Evolutionary conservation across 2,888 invertebrate species (phyloP).

Genomic region (Drosophila helvetica): DNA sequence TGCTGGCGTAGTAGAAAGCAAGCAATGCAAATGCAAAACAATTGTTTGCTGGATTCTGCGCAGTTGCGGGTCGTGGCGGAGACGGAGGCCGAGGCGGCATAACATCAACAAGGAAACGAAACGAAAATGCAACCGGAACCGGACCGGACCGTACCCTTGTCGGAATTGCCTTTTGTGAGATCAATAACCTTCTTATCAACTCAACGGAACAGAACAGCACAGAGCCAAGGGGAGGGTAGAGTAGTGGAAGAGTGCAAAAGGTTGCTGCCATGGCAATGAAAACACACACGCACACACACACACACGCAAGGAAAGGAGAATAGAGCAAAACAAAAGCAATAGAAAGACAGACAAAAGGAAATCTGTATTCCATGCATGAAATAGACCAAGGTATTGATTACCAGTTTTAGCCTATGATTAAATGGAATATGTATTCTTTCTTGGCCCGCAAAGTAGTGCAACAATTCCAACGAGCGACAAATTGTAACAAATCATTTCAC

Average conservation of each 20-base stretch:
- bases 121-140: slow-evolving; percentile 38
- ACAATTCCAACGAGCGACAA: slow-evolving; percentile 63
- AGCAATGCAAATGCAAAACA: slow-evolving; percentile 48
- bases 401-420: slow-evolving; percentile 81
- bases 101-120: slow-evolving; percentile 62
- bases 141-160: slow-evolving; percentile 14
- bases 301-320: background rate
- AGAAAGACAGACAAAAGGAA: slow-evolving; percentile 13
- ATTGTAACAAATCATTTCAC: slow-evolving; percentile 50
- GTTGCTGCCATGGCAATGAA: slow-evolving; percentile 46
- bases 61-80: slow-evolving; percentile 40
- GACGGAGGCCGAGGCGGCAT: slow-evolving; percentile 30
- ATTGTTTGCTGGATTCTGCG: slow-evolving; percentile 69
- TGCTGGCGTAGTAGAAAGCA: slow-evolving; percentile 9
- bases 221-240: background rate
- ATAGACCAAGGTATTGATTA: slow-evolving; percentile 76
- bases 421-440: slow-evolving; percentile 67
- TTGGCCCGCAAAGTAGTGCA: slow-evolving; percentile 69
- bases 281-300: too few species aligned
- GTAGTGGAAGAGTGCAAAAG: slow-evolving; percentile 2
- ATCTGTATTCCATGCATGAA: slow-evolving; percentile 82
- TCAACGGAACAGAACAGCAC: too few species aligned
- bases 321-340: slow-evolving; percentile 22
- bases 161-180: slow-evolving; percentile 23
- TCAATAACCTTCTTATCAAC: slow-evolving; percentile 50